Percentiles rank a stretch among this genome's conserved stretches.
Conservation (phyloP, 2,797 vertebrate genomes). For the Myripristis jacobus region DNA sequence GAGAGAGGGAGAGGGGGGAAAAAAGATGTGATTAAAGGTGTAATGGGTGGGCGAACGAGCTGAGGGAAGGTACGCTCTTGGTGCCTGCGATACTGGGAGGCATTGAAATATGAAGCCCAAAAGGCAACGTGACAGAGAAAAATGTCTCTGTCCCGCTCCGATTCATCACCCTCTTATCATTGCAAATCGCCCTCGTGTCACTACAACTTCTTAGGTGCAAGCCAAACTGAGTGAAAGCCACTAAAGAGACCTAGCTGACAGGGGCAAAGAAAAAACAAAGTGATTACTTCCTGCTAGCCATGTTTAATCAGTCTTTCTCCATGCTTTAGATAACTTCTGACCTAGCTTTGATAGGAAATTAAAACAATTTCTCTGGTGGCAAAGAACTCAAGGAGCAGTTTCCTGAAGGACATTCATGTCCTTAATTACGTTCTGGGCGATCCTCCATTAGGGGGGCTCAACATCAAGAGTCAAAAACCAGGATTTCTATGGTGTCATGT, state of each 20-base stretch:
- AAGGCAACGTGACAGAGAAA: conserved; percentile 72
- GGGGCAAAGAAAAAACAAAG: conserved; percentile 54
- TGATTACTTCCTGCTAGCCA: conserved; percentile 62
- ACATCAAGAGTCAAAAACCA: conserved; percentile 38
- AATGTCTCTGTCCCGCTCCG: conserved; percentile 39
- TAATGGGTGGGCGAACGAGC: conserved; percentile 49
- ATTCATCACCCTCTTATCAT: conserved; percentile 53
- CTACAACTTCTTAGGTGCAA: conserved; percentile 35
- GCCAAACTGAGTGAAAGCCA: conserved; percentile 20
- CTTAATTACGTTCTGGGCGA: conserved; percentile 67
- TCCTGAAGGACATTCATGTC: conserved; percentile 70
- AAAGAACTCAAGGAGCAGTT: conserved; percentile 59
- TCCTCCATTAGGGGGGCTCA: conserved; percentile 57
- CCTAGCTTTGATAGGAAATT: conserved; percentile 69
- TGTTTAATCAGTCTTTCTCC: conserved; percentile 74
- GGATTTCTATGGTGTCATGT: conserved; percentile 46
- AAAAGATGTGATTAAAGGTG: conserved; percentile 60
- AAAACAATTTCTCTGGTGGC: conserved; percentile 61
- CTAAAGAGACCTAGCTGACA: conserved; percentile 33
- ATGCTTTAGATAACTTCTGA: conserved; percentile 77
- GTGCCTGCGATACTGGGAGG: conserved; percentile 28
- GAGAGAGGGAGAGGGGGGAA: not conserved
- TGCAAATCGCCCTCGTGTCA: conserved; percentile 49
- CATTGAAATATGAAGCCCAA: conserved; percentile 70
- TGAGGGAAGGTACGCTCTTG: conserved; percentile 9